phyloP scores from a whole-genome alignment of 30 jellyfish, hydroid and myxozoan species.

The Pelagia noctiluca region DNA sequence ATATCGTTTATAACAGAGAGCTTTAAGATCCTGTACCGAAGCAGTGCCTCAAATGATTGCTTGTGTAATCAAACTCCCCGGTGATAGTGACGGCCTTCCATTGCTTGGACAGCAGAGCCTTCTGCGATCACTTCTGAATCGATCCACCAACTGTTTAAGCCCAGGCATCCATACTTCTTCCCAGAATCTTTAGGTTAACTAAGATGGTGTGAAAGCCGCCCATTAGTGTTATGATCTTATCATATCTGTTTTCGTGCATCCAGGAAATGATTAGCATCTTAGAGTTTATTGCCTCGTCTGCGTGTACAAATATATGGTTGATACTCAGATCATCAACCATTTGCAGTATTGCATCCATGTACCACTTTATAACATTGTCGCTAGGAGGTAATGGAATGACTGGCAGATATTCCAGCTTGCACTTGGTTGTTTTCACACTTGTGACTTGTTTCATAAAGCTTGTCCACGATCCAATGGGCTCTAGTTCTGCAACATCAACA shows the following conservation, averaged over 20 bases:
- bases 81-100: constrained; percentile 63
- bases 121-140: constrained; percentile 55
- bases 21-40: constrained; percentile 55
- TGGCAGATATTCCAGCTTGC: constrained; percentile 73
- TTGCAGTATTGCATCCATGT: constrained; percentile 56
- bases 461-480: constrained; percentile 67
- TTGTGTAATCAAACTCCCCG: constrained; percentile 51
- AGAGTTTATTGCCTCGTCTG: constrained; percentile 57
- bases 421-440: constrained; percentile 35
- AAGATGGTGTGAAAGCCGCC: constrained; percentile 72
- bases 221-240: constrained; percentile 45
- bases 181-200: constrained; percentile 49
- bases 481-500: constrained; percentile 51
- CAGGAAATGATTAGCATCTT: constrained; percentile 58
- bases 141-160: constrained; percentile 63
- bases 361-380: constrained; percentile 31
- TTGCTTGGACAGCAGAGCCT: constrained; percentile 71
- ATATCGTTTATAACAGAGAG: constrained; percentile 36
- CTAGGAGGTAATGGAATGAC: constrained; percentile 65
- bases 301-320: constrained; percentile 62
- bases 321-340: constrained; percentile 46
- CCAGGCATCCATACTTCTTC: constrained; percentile 61
- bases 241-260: constrained; percentile 54
- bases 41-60: constrained; percentile 60
- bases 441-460: constrained; percentile 47